Base-by-base conservation (phyloP, 2,797 vertebrate genomes). In the Pipistrellus pygmaeus region DNA sequence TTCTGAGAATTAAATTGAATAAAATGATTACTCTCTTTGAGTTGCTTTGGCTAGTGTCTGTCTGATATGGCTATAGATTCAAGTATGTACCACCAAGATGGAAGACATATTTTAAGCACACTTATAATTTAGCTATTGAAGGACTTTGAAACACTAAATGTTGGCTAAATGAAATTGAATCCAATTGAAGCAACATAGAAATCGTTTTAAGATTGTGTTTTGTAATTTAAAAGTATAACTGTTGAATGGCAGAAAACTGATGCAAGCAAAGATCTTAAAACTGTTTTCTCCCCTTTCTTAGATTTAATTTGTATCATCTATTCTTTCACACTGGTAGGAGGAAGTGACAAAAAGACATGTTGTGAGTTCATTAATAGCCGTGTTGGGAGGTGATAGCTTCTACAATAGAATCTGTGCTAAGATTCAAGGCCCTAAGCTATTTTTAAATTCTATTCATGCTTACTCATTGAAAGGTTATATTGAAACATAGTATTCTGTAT, bases 401-500 rank as follows among this genome's bases (percentile, higher is more conserved):
- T 82, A 57, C 30, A 76, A 77, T 95, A 57, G 32, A 76, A 77
- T 95, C 75, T 91, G 21, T 76, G 46, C 11, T n/a, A n/a, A n/a
- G n/a, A n/a, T n/a, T 23, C n/a, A 68, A 48, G 69, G 10, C 48
- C 57, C 8, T 7, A 46, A 91, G 72, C 46, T 88, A 32, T 86
- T 94, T 93, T 93, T 94, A 85, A 81, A 83, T 83, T 92, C 57
- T 88, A 46, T 77, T 89, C 80, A 32, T 64, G 83, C 72, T 90
- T 95, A 64, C 77, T 95, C 81, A 92, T 13, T 81, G 80, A 85
- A 82, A 77, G 62, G 21, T 25, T 84, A 21, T 72, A 69, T 85
- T 73, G 80, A 96, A 69, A 86, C 66, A 66, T 84, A 84, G 75
- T 93, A 88, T 86, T 88, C 75, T 91, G 0, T 93, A 76, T 77